A percentile compares a stretch with the other conserved stretches of the same genome.
Conservation (phyloP, 2,888 invertebrate species). For the Proisotoma minuta region DNA sequence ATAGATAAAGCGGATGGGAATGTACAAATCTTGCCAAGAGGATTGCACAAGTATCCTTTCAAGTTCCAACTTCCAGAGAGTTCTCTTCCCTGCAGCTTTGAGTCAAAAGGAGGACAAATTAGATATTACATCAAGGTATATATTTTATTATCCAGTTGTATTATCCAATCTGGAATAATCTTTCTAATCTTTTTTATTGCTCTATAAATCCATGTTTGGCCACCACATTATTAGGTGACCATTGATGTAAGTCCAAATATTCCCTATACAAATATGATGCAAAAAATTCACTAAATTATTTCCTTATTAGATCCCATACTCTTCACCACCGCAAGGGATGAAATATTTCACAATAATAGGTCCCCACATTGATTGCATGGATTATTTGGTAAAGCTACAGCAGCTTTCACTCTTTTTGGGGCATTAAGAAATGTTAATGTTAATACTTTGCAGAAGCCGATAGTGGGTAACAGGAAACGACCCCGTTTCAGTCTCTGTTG, state of each 20-base stretch:
- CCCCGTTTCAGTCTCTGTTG: conserved; percentile 69
- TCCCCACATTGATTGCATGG: conserved; percentile 74
- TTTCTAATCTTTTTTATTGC: too few species aligned
- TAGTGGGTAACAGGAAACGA: conserved; percentile 61
- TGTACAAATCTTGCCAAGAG: conserved; percentile 65
- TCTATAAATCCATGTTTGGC: too few species aligned
- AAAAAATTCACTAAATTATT: conserved; percentile 17
- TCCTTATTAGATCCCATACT: conserved; percentile 62
- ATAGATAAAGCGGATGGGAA: conserved; percentile 58
- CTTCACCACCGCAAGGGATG: conserved; percentile 71
- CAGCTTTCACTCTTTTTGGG: too few species aligned
- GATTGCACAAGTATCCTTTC: conserved; percentile 65
- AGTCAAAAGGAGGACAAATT: conserved; percentile 67
- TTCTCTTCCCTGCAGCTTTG: conserved; percentile 69
- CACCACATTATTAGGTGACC: too few species aligned
- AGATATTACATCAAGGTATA: conserved; percentile 66
- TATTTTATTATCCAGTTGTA: not conserved
- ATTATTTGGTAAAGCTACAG: conserved; percentile 70
- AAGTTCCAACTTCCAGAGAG: conserved; percentile 67
- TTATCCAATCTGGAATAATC: not conserved
- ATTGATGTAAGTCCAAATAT: too few species aligned
- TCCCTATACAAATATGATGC: not conserved
- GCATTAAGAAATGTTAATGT: conserved; percentile 10
- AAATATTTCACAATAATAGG: conserved; percentile 75
- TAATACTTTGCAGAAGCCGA: conserved; percentile 60